These are phyloP conservation scores for Grapholita molesta DNA, from an alignment of 1,140 invertebrate species.

Conservation along the genomic window DNA sequence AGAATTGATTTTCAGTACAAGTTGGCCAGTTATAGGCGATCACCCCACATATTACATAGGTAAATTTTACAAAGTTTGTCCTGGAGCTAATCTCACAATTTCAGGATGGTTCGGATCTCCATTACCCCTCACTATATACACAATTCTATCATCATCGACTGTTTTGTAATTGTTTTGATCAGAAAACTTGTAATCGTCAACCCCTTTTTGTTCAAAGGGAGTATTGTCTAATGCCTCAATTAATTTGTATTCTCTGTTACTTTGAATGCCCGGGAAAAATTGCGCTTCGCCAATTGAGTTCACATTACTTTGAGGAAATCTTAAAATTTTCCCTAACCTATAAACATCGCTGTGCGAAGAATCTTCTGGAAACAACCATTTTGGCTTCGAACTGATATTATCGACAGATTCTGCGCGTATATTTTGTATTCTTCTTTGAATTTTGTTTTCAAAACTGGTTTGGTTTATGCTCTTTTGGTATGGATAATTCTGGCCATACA, in stretches of 20 bases:
- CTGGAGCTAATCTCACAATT: constrained; percentile 53
- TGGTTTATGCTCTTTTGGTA: neutral
- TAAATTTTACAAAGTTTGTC: constrained; percentile 31
- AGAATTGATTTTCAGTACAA: too few species aligned
- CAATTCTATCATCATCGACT: constrained; percentile 32
- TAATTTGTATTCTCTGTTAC: constrained; percentile 22
- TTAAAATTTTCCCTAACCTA: constrained; percentile 36
- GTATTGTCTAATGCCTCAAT: constrained; percentile 18
- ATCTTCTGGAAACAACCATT: constrained; percentile 44
- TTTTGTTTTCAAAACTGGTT: neutral
- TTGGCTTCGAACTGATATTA: constrained; percentile 25
- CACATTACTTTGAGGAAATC: constrained; percentile 39
- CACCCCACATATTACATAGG: neutral
- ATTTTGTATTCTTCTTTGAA: constrained; percentile 24
- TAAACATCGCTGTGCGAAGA: neutral
- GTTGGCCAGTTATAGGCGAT: too few species aligned
- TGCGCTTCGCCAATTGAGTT: constrained; percentile 23
- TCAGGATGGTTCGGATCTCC: constrained; percentile 63
- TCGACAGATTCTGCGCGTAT: neutral
- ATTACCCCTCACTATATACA: constrained; percentile 64
- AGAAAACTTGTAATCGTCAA: neutral
- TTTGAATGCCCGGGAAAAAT: constrained; percentile 36
- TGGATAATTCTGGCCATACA: neutral
- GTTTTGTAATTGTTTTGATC: neutral
- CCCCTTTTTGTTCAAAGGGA: constrained; percentile 21